A percentile compares a stretch with the other conserved stretches of the same genome.
Evolutionary conservation across 1,140 invertebrate species (phyloP).

Genomic region (Micrasema minimum): DNA sequence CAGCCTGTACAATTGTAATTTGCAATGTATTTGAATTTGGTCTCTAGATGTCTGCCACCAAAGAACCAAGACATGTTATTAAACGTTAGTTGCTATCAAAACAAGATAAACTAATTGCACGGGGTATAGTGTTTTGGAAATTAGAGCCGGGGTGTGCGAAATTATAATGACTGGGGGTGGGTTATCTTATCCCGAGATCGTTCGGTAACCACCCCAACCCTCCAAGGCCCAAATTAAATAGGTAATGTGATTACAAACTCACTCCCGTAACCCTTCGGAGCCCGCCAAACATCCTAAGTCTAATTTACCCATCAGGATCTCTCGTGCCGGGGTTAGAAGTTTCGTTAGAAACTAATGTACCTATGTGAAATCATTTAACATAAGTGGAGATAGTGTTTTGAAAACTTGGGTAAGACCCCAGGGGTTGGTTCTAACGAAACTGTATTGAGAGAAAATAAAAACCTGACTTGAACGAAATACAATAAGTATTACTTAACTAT

Average conservation of each 20-base stretch:
- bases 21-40: neutral
- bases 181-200: constrained; percentile 27
- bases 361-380: constrained; percentile 37
- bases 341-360: constrained; percentile 33
- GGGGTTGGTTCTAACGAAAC: no score
- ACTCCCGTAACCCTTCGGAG: constrained; percentile 49
- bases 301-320: constrained; percentile 50
- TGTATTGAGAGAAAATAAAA: no score
- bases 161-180: constrained; percentile 46
- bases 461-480: no score
- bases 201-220: neutral
- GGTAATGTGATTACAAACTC: constrained; percentile 53
- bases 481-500: no score
- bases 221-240: constrained; percentile 52
- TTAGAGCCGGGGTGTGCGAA: constrained; percentile 40
- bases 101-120: constrained; percentile 36
- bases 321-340: constrained; percentile 23
- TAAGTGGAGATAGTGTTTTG: no score
- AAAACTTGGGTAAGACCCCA: no score
- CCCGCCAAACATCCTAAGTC: constrained; percentile 48
- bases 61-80: constrained; percentile 31
- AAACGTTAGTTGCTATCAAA: constrained; percentile 32
- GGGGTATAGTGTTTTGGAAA: constrained; percentile 33
- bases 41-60: constrained; percentile 1
- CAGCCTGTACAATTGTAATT: neutral